These are phyloP conservation scores for Dolichoris vasculosae DNA, from an alignment of 1,140 invertebrate genomes.

Conservation along the genomic window DNA sequence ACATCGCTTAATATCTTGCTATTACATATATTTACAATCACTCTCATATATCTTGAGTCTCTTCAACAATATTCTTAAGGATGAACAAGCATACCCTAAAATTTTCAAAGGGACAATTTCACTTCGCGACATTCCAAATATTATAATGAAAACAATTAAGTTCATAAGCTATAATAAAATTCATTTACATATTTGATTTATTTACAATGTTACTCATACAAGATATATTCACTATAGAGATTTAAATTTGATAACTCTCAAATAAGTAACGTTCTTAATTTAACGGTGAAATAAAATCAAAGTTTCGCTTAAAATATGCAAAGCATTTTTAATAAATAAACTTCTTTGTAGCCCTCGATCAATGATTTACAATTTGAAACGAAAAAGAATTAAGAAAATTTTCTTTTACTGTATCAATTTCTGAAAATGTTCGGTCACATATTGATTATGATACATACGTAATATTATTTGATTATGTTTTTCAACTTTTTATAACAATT, in stretches of 20 bases:
- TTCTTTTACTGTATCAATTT: not conserved
- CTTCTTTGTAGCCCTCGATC: not conserved
- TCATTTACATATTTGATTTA: not conserved
- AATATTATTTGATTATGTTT: not conserved
- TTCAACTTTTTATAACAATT: not conserved
- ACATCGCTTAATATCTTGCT: not conserved
- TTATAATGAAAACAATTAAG: not conserved
- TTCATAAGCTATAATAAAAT: not conserved
- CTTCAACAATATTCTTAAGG: not conserved
- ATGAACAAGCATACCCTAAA: not conserved
- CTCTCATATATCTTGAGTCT: not conserved
- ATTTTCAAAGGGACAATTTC: not conserved
- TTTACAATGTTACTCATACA: not conserved
- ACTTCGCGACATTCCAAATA: not conserved
- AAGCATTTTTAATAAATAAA: too few relatives aligned
- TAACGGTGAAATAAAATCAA: too few relatives aligned
- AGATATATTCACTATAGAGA: not conserved
- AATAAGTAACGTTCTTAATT: not conserved
- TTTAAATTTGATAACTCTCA: not conserved
- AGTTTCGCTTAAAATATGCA: not conserved
- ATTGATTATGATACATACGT: not conserved
- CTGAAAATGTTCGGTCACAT: too few relatives aligned
- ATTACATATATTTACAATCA: conserved; percentile 4
- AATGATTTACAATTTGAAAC: not conserved
- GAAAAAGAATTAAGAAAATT: not conserved